Conservation (phyloP, 2,888 invertebrate species). For the Escarpia spicata region DNA sequence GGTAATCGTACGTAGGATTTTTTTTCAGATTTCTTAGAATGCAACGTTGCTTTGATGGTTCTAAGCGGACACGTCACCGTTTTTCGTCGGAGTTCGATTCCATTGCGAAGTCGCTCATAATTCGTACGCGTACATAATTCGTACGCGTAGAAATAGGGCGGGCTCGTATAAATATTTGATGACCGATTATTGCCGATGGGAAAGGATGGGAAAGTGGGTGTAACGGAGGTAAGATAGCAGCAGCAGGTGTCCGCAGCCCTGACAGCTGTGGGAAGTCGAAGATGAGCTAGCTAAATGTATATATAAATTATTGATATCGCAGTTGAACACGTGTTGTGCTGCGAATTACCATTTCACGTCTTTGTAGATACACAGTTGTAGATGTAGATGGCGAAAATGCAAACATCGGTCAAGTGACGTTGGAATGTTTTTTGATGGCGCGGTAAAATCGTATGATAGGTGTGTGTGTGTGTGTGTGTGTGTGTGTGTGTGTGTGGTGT, state of each 20-base stretch:
- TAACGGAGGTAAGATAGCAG: background rate
- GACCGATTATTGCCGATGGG: background rate
- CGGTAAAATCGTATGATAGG: background rate
- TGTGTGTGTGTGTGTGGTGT: too few species aligned
- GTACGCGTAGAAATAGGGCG: background rate
- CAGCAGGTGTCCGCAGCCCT: background rate
- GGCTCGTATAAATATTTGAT: background rate
- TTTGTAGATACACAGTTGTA: background rate
- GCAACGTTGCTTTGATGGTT: background rate
- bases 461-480: too few species aligned
- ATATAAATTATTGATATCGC: background rate
- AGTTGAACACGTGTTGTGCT: background rate
- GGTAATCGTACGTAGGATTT: background rate
- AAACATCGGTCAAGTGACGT: background rate
- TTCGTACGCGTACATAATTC: background rate
- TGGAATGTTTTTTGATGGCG: background rate
- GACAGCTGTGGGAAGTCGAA: background rate
- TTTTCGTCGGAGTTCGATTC: too few species aligned
- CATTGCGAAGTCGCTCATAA: background rate
- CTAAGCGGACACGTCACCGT: background rate
- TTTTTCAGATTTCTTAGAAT: background rate
- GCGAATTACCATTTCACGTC: background rate
- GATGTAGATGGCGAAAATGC: background rate
- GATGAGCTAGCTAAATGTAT: background rate
- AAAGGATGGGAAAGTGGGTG: background rate